Conservation (phyloP, 1,140 invertebrate genomes). For the Berghia stephanieae region DNA sequence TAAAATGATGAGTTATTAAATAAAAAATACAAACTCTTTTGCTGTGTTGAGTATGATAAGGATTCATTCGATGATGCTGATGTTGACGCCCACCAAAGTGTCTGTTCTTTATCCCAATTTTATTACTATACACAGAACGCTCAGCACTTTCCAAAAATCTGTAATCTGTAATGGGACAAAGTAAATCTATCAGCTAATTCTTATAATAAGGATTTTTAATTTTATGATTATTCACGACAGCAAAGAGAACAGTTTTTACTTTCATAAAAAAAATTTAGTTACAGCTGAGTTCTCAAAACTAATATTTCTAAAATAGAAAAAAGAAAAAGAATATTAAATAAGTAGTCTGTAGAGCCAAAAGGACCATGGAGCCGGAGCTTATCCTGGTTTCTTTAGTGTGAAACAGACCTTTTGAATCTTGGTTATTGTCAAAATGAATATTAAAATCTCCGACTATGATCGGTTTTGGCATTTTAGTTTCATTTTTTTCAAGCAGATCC, state of each 20-base stretch:
- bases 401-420: too few species aligned
- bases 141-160: constrained; percentile 25
- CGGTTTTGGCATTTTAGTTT: background rate
- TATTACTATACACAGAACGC: constrained; percentile 14
- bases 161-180: constrained; percentile 14
- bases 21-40: too few species aligned
- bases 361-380: background rate
- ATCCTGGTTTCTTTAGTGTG: background rate
- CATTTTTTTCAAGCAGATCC: background rate
- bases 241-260: too few species aligned
- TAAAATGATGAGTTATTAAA: too few species aligned
- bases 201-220: too few species aligned
- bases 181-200: too few species aligned
- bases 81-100: too few species aligned
- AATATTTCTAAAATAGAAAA: background rate
- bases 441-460: background rate
- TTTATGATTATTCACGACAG: too few species aligned
- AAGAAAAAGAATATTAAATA: background rate
- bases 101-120: constrained; percentile 1
- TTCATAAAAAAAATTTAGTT: too few species aligned
- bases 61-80: too few species aligned
- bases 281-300: too few species aligned
- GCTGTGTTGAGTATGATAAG: too few species aligned
- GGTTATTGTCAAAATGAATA: background rate
- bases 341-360: background rate